Percentiles rank a stretch among this genome's conserved stretches.
These are phyloP conservation scores for Dicrurus megarhynchus DNA, from an alignment of 2,113 vertebrate genomes.

Conservation along the genomic window DNA sequence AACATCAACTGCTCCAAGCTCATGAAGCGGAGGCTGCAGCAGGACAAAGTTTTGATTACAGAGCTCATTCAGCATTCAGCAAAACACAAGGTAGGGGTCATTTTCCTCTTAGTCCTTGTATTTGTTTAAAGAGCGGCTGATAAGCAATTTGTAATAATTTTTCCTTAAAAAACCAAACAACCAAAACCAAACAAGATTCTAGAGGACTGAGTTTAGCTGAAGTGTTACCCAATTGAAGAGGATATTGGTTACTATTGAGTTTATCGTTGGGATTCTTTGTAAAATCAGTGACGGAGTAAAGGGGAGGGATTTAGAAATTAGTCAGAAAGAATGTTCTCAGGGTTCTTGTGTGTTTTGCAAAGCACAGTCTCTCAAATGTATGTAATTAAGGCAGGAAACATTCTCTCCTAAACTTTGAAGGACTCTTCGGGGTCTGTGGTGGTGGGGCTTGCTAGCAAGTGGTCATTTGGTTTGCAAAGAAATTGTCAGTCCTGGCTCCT, in stretches of 20 bases:
- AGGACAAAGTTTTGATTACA: slow-evolving; percentile 91
- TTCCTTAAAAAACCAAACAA: neutral
- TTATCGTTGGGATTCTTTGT: neutral
- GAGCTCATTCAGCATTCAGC: slow-evolving; percentile 95
- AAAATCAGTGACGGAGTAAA: neutral
- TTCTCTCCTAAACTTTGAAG: neutral
- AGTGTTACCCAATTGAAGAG: neutral
- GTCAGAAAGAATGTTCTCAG: neutral
- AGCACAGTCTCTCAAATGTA: neutral
- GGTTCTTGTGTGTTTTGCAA: neutral
- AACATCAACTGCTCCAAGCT: slow-evolving; percentile 98
- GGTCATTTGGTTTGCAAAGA: neutral
- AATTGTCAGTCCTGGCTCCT: neutral
- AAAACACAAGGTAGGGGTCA: slow-evolving; percentile 83
- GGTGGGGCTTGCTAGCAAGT: neutral
- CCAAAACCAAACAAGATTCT: neutral
- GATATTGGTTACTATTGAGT: neutral
- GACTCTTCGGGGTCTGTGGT: neutral
- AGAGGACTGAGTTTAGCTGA: neutral
- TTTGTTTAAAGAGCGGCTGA: neutral
- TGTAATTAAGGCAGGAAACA: neutral
- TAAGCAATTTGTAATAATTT: neutral
- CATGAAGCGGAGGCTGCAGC: slow-evolving; percentile 94
- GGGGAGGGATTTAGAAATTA: neutral
- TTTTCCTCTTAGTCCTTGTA: neutral